These are phyloP conservation scores for Lutjanus erythropterus DNA, from an alignment of 2,113 vertebrate genomes.

Conservation along the genomic window DNA sequence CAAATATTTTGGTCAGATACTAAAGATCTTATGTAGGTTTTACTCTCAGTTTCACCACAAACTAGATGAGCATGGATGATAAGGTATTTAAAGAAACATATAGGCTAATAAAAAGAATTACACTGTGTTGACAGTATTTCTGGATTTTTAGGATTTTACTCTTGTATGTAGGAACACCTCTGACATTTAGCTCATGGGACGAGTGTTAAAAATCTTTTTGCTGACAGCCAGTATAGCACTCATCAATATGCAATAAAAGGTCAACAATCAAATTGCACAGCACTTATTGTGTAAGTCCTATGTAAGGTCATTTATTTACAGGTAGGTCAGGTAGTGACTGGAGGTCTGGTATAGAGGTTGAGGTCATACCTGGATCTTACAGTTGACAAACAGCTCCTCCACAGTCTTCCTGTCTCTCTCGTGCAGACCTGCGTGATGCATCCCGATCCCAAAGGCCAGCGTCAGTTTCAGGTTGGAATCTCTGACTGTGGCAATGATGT, in stretches of 20 bases:
- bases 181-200: neutral
- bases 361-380: slow-evolving; percentile 93
- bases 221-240: neutral
- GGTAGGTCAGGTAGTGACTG: neutral
- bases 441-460: slow-evolving; percentile 96
- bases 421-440: slow-evolving; percentile 97
- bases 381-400: slow-evolving; percentile 98
- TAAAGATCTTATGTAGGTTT: neutral
- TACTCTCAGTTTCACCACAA: neutral
- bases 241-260: neutral
- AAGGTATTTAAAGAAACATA: neutral
- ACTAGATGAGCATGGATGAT: neutral
- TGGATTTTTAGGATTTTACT: neutral
- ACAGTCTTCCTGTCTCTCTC: slow-evolving; percentile 96
- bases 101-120: neutral
- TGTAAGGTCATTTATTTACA: too few species aligned
- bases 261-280: neutral
- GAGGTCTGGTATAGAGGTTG: neutral
- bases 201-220: neutral
- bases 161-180: neutral
- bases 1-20: neutral
- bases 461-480: slow-evolving; percentile 98
- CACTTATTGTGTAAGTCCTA: too few species aligned
- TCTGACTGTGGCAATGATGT: slow-evolving; percentile 91
- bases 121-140: neutral